Evolutionary conservation across 2,888 invertebrate genomes (phyloP).

Genomic region (Dasypogon diadema): DNA sequence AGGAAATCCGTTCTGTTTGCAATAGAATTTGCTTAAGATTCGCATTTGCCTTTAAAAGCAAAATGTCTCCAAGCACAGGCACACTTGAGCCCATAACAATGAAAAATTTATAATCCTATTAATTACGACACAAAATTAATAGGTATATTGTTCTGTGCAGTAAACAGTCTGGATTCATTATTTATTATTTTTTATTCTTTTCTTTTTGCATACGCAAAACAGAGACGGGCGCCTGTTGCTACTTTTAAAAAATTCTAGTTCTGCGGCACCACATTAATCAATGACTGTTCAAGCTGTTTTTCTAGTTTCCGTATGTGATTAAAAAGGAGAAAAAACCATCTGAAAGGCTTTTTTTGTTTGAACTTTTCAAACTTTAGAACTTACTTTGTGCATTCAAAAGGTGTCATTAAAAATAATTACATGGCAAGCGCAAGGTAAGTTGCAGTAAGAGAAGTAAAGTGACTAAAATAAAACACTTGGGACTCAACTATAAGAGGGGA

Average conservation of each 20-base stretch:
- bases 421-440: no score
- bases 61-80: background rate
- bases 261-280: no score
- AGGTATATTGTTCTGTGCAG: no score
- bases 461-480: no score
- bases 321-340: background rate
- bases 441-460: no score
- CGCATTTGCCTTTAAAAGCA: conserved; percentile 1
- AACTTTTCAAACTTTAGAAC: background rate
- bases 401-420: background rate
- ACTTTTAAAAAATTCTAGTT: background rate
- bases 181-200: no score
- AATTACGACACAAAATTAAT: conserved; percentile 9
- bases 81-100: conserved; percentile 13
- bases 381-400: background rate
- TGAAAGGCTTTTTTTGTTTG: background rate
- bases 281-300: no score
- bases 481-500: no score
- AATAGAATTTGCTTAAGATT: background rate
- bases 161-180: no score
- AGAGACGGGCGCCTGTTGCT: background rate
- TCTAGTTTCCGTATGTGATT: no score
- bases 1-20: conserved; percentile 25
- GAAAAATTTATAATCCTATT: conserved; percentile 11
- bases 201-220: no score